phyloP scores from a whole-genome alignment of 2,797 vertebrate genomes.

The Mionectes olivaceus region DNA sequence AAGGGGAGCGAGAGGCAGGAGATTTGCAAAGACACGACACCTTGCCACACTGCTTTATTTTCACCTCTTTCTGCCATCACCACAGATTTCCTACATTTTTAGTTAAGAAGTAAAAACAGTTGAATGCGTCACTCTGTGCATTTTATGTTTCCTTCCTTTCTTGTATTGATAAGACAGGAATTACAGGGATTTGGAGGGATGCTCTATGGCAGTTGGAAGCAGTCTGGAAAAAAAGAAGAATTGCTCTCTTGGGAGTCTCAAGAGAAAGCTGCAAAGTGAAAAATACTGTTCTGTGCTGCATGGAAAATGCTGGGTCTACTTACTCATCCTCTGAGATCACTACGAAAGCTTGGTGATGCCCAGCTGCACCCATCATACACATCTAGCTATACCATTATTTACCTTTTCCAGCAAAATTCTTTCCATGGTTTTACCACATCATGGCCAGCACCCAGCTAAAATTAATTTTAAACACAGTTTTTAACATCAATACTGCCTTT shows the following conservation, averaged over 20 bases:
- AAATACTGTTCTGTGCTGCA: neutral
- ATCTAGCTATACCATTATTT: neutral
- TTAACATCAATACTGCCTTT: neutral
- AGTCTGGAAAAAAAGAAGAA: neutral
- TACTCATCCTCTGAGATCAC: conserved; percentile 2
- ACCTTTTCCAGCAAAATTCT: neutral
- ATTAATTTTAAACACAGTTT: neutral
- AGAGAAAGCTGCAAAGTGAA: neutral
- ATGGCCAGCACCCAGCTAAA: neutral
- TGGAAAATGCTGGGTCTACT: neutral
- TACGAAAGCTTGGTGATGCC: neutral
- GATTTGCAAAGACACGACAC: neutral
- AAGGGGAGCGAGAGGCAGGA: neutral
- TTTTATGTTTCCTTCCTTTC: conserved; percentile 29
- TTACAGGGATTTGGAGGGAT: neutral
- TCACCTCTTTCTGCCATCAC: neutral
- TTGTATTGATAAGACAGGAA: neutral
- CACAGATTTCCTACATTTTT: neutral
- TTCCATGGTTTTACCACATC: neutral
- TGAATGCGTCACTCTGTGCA: neutral
- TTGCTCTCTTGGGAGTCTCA: neutral
- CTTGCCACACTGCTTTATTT: neutral
- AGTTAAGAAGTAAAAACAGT: neutral
- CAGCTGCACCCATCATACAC: neutral
- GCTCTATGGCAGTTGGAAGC: neutral